Percentiles rank a stretch among this genome's conserved stretches.
Evolutionary conservation across 2,888 invertebrate species (phyloP).

Genomic region (Netelia virgata): DNA sequence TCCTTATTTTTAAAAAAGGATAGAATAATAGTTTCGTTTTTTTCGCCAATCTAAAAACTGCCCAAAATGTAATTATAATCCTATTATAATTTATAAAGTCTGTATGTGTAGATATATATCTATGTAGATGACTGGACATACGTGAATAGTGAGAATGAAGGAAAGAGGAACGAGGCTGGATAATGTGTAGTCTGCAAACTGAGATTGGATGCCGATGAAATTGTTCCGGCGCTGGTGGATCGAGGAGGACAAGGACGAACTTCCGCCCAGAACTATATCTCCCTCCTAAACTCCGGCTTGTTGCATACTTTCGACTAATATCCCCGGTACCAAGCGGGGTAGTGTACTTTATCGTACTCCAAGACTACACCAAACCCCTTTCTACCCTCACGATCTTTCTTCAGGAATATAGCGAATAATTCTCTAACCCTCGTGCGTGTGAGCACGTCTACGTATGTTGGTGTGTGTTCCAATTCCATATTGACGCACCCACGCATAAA

Average conservation of each 20-base stretch:
- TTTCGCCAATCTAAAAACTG: too few species aligned
- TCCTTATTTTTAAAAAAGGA: too few species aligned
- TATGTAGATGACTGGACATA: neutral
- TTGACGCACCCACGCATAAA: conserved; percentile 3
- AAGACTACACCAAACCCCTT: conserved; percentile 11
- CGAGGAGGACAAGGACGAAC: conserved; percentile 31
- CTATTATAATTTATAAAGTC: neutral
- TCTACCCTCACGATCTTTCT: neutral
- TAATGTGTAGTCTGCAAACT: conserved; percentile 62
- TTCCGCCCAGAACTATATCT: conserved; percentile 35
- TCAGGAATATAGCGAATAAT: conserved; percentile 20
- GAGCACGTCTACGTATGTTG: too few species aligned
- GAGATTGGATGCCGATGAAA: conserved; percentile 80
- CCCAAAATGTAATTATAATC: neutral
- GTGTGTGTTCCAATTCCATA: conserved; percentile 5
- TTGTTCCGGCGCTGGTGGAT: conserved; percentile 72
- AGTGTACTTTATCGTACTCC: conserved; percentile 6
- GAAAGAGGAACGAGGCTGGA: conserved; percentile 27
- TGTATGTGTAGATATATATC: neutral
- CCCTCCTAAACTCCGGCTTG: conserved; percentile 67
- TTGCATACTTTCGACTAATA: conserved; percentile 79
- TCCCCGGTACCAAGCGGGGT: conserved; percentile 52
- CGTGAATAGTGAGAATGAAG: conserved; percentile 7
- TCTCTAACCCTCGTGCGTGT: neutral
- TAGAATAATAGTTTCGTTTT: too few species aligned